Percentiles rank a stretch among this genome's conserved stretches.
Evolutionary conservation across 1,140 invertebrate species (phyloP).

Genomic region (Anastrepha obliqua): DNA sequence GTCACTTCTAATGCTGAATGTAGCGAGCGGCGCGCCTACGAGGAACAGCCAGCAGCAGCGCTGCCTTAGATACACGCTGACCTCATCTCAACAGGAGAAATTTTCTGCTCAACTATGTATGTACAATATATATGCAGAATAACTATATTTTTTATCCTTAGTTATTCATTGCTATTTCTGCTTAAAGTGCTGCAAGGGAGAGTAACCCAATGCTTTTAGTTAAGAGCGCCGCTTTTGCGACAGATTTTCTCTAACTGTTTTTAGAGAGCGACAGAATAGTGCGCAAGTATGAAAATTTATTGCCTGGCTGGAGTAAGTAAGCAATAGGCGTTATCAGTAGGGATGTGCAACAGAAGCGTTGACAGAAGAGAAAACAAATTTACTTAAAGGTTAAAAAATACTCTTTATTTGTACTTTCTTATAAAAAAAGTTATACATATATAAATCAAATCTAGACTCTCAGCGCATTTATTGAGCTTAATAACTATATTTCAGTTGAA

Average conservation of each 20-base stretch:
- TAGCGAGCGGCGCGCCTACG: not conserved
- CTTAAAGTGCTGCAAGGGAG: not conserved
- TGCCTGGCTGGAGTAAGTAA: not conserved
- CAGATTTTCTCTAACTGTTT: not conserved
- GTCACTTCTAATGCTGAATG: not conserved
- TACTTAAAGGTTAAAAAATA: not conserved
- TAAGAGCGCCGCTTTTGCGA: not conserved
- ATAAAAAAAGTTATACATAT: not conserved
- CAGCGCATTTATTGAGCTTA: not conserved
- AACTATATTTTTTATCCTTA: not conserved
- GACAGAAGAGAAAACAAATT: not conserved
- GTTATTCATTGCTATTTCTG: not conserved
- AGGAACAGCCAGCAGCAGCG: not conserved
- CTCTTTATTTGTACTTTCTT: not conserved
- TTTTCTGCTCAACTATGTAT: not conserved
- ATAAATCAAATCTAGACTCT: not conserved
- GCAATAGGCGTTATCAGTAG: not conserved
- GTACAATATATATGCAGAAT: no score
- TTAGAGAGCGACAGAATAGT: slow-evolving; percentile 7
- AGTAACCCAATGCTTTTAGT: not conserved
- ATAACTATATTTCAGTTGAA: no score
- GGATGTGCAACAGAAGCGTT: not conserved
- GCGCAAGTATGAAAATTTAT: slow-evolving; percentile 29
- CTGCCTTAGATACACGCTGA: not conserved
- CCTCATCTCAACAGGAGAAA: not conserved